These are phyloP conservation scores for Steatocranus sp. DNA, from an alignment of 2,797 vertebrate genomes.

Conservation along the genomic window DNA sequence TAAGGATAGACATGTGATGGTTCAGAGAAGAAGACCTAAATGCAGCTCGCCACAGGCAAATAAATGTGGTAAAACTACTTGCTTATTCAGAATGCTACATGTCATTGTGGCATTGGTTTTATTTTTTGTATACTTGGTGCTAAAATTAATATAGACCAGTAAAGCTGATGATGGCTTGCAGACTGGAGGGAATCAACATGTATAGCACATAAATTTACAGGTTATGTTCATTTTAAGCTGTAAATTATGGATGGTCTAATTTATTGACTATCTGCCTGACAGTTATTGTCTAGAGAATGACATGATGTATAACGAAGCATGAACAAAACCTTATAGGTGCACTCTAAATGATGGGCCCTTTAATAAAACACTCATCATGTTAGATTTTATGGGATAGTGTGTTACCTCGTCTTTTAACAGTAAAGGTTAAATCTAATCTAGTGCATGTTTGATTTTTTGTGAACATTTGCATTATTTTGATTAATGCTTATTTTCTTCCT, in stretches of 20 bases:
- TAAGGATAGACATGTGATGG: not conserved
- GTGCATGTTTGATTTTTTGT: not conserved
- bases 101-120: not conserved
- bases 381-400: not conserved
- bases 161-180: not conserved
- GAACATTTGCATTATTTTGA: not conserved
- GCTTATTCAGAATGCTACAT: not conserved
- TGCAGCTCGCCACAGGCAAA: not conserved
- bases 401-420: not conserved
- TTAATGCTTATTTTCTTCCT: not conserved
- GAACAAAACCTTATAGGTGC: not conserved
- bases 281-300: not conserved
- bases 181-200: not conserved
- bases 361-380: not conserved
- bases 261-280: not conserved
- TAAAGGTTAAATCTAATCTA: not conserved
- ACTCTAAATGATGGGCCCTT: not conserved
- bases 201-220: not conserved
- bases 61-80: not conserved
- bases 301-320: not conserved
- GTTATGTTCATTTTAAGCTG: not conserved
- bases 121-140: not conserved
- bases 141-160: not conserved
- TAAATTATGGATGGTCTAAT: not conserved
- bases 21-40: not conserved